Evolutionary conservation across 2,797 vertebrate genomes (phyloP), one percentile per base, ranked within the genome.

Genomic region (Zalophus californianus): DNA sequence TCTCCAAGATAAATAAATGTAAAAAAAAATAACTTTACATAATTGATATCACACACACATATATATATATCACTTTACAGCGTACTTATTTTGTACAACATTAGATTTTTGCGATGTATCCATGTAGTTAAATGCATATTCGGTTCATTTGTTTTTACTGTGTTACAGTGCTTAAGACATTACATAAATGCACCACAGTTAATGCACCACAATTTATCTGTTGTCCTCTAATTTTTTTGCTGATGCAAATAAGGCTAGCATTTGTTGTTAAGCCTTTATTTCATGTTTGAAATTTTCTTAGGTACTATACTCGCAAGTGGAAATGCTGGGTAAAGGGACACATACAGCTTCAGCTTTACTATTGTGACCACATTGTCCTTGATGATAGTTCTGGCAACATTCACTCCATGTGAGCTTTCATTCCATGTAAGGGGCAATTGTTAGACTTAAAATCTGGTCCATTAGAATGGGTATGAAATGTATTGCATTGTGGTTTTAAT

Each of bases 91-190:
- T 90, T 85, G 68, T 27, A 73, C 73, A 86, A 25, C 13, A 58
- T 93, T 78, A 32, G 15, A 4, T 87, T 82, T 94, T 89, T 83
- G 2, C 35, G 62, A 93, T 78, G 93, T 75, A 44, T 77, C 72
- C 27, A 60, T 54, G 52, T 41, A 90, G 16, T 83, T 78, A 66
- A 48, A 62, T 86, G 75, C 41, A 60, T 64, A 66, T 86, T 89
- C 52, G 83, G 41, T 95, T 80, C 48, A 56, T 83, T 96, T 86
- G 82, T 60, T 91, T 92, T 88, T 91, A 54, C 25, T 90, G 75
- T 20, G 83, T 84, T 25, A 83, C 38, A 93, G 27, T 75, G 25
- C 16, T 60, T 92, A 87, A 58, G 82, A 56, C 13, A 38, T 93
- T 89, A 48, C 35, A 27, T 48, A 83, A 62, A 73, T 62, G 15